Evolutionary conservation across 1,140 invertebrate genomes (phyloP).

Genomic region (Bombus sylvicola): DNA sequence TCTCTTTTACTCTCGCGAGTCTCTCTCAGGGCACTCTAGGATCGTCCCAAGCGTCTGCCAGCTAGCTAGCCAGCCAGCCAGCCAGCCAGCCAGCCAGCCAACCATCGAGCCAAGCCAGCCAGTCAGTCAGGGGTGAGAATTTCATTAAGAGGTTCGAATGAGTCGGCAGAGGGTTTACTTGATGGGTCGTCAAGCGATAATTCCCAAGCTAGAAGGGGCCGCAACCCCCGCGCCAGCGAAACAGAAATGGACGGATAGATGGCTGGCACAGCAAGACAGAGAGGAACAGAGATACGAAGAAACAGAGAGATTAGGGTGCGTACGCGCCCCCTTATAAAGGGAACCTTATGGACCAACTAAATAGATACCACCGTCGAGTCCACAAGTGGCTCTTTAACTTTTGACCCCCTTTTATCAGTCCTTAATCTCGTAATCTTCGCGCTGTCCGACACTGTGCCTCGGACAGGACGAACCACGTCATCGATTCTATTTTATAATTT

Average conservation of each 20-base stretch:
- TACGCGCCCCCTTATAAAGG: conserved; percentile 79
- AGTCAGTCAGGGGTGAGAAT: conserved; percentile 84
- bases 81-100: conserved; percentile 79
- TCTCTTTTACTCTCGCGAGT: conserved; percentile 59
- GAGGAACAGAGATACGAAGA: conserved; percentile 49
- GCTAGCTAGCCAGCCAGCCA: conserved; percentile 75
- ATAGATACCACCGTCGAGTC: conserved; percentile 82
- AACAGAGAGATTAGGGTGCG: conserved; percentile 74
- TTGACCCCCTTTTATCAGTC: conserved; percentile 81
- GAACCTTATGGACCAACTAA: conserved; percentile 83
- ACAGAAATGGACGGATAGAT: conserved; percentile 60
- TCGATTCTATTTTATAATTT: background rate
- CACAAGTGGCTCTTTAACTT: conserved; percentile 84
- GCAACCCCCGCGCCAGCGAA: conserved; percentile 60
- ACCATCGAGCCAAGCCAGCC: conserved; percentile 77
- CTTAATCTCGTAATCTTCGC: conserved; percentile 81
- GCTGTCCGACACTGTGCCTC: background rate
- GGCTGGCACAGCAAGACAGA: conserved; percentile 27
- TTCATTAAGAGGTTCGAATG: conserved; percentile 85
- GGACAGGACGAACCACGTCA: background rate
- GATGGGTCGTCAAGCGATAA: conserved; percentile 84
- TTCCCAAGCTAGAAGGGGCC: conserved; percentile 79
- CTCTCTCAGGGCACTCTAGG: conserved; percentile 71
- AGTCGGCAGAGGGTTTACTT: conserved; percentile 82
- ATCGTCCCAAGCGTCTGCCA: conserved; percentile 77